phyloP scores from a whole-genome alignment of 37 sponge, comb jelly and placozoan genomes.

The Mnemiopsis leidyi region DNA sequence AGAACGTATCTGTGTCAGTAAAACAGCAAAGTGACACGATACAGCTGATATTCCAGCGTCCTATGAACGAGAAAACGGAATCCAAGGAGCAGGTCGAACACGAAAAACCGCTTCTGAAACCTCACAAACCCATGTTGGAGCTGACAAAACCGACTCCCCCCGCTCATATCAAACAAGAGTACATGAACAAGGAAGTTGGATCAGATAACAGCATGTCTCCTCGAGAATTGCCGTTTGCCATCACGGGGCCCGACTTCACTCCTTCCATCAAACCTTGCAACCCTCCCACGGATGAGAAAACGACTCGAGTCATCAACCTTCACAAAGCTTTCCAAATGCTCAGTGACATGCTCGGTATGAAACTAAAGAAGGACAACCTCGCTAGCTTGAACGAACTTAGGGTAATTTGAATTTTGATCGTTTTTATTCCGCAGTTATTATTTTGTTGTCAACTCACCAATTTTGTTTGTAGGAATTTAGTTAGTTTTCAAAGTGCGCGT shows the following conservation, averaged over 20 bases:
- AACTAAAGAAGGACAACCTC: slow-evolving; percentile 54
- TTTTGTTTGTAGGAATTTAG: too few relatives aligned
- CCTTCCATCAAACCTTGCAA: slow-evolving; percentile 52
- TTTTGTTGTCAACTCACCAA: too few relatives aligned
- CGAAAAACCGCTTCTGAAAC: neutral
- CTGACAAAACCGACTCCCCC: slow-evolving; percentile 52
- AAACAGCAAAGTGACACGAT: slow-evolving; percentile 40
- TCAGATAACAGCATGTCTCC: neutral
- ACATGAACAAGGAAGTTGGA: neutral
- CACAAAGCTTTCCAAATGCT: slow-evolving; percentile 63
- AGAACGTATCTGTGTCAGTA: neutral
- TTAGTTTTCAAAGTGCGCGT: too few relatives aligned
- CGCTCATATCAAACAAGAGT: slow-evolving; percentile 51
- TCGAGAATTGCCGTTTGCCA: slow-evolving; percentile 20
- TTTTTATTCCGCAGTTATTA: too few relatives aligned
- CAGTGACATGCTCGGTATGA: slow-evolving; percentile 58
- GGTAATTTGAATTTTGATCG: too few relatives aligned
- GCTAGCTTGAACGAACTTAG: slow-evolving; percentile 57
- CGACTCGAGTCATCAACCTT: slow-evolving; percentile 53
- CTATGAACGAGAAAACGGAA: neutral
- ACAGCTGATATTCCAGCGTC: slow-evolving; percentile 51
- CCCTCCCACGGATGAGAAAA: slow-evolving; percentile 61
- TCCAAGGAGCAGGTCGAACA: neutral
- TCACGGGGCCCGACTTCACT: slow-evolving; percentile 33
- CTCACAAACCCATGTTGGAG: slow-evolving; percentile 41